Conservation (phyloP, 2,888 invertebrate genomes). For the Tethea ocularis region DNA sequence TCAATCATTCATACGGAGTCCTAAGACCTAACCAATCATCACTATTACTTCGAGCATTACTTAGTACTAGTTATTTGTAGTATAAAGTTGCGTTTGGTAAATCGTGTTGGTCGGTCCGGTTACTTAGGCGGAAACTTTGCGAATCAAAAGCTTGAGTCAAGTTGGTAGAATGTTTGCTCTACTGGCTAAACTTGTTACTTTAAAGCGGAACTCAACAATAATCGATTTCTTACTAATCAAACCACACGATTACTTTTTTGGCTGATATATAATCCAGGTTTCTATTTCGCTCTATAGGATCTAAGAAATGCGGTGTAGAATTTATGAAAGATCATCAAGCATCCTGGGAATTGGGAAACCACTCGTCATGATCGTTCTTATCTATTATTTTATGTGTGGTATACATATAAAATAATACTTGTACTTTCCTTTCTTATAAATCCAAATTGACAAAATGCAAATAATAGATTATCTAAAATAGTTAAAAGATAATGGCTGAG, state of each 20-base stretch:
- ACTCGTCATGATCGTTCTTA: too few relatives aligned
- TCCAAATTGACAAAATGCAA: not conserved
- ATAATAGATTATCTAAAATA: not conserved
- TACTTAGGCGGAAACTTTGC: slow-evolving; percentile 60
- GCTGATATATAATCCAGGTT: too few relatives aligned
- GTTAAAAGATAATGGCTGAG: slow-evolving; percentile 36
- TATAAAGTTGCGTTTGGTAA: slow-evolving; percentile 35
- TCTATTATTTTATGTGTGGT: too few relatives aligned
- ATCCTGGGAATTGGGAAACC: too few relatives aligned
- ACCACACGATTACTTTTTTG: too few relatives aligned
- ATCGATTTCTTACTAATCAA: not conserved
- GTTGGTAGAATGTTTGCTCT: slow-evolving; percentile 59
- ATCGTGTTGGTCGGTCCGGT: slow-evolving; percentile 41
- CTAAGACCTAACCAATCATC: not conserved
- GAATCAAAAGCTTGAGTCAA: slow-evolving; percentile 62
- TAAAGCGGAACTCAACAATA: slow-evolving; percentile 23
- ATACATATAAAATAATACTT: too few relatives aligned
- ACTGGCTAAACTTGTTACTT: slow-evolving; percentile 50
- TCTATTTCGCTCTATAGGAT: too few relatives aligned
- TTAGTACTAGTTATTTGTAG: slow-evolving; percentile 31
- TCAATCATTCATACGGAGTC: not conserved
- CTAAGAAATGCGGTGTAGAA: too few relatives aligned
- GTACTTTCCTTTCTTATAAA: not conserved
- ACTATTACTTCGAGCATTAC: not conserved
- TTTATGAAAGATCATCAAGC: too few relatives aligned